Evolutionary conservation across 2,797 vertebrate genomes (phyloP), one percentile per base, ranked within the genome.

Genomic region (Chelmon rostratus): DNA sequence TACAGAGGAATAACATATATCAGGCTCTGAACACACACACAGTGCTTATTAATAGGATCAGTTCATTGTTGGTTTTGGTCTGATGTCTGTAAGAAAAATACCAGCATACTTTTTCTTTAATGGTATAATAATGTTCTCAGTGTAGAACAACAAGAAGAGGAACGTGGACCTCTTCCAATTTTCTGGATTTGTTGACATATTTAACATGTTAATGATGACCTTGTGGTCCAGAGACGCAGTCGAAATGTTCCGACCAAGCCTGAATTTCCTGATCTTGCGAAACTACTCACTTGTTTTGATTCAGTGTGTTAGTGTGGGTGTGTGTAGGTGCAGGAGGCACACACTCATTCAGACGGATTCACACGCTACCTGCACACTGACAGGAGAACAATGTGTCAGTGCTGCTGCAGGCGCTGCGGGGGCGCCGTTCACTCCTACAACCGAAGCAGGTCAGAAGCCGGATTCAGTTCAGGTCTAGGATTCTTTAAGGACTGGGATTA

Each of bases 221-320:
- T 44, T 19, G 12, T 8, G 28, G 52, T 49, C n/a, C 38, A 57
- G 40, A 73, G 42, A 49, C 5, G 1, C 9, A 65, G 42, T 53
- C 23, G 40, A 28, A 67, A 56, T 49, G 21, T 79, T 84, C 76
- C 76, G 67, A 28, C 72, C 44, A 28, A 81, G 42, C 83, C 64
- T 35, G 83, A 83, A 64, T 83, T 81, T 81, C 86, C 73, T 46
- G 86, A 67, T 86, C 50, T 73, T 81, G 38, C 4, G 19, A 62
- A 73, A 79, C 33, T 16, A 31, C n/a, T 40, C 18, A 16, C 71
- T 25, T 38, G 63, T 72, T 7, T 54, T 62, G 37, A 68, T 56
- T 12, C 15, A 7, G 18, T 69, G 35, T 61, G 72, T 62, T 16
- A 6, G 16, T 46, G 52, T 61, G 66, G 28, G 61, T 37, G 67